Base-by-base conservation (phyloP, 1,140 invertebrate species). In the Drosophila lowei region DNA sequence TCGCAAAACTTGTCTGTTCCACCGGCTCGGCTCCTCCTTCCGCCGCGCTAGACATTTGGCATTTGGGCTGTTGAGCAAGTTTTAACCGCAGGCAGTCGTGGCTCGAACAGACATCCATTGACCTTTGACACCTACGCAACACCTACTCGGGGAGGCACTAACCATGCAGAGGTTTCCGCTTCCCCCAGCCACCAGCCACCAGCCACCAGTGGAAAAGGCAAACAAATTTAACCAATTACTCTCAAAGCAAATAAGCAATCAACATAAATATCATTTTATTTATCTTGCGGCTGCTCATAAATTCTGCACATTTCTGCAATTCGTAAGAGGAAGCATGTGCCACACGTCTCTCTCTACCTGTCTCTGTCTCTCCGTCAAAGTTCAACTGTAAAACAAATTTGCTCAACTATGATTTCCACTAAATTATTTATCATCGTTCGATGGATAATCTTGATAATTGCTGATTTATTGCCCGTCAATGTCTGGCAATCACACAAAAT, bases 201-300 rank as follows among this genome's bases (percentile, higher is more conserved):
- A 56, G 38, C 30, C 30, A 53, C 9, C 41, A 23, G 49, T 54
- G 25, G 47, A 56, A 25, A 70, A 48, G 42, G 46, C 79, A 65
- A 79, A 80, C 80, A 72, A 65, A 84, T 80, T 77, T 56, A 62
- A 78, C 55, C 71, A 80, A 86, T 84, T 80, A 76, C 81, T 53
- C 81, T 79, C 81, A 80, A 80, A 86, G 80, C 80, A 84, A 84
- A 84, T 84, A 84, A 77, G 77, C 81, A 84, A 84, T 84, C 80
- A 84, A 53, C 80, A 84, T 86, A 84, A 84, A 79, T 84, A 77
- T 77, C 54, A 68, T 77, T 80, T 80, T 70, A 62, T 68, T 55
- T 77, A 63, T 59, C 65, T 77, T 66, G 30, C 58, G 61, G 78
- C 61, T 44, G 55, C 23, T 21, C 62, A 67, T 77, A 59, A 77